Conservation (phyloP, 2,797 vertebrate genomes). For the Hoplostethus atlanticus region DNA sequence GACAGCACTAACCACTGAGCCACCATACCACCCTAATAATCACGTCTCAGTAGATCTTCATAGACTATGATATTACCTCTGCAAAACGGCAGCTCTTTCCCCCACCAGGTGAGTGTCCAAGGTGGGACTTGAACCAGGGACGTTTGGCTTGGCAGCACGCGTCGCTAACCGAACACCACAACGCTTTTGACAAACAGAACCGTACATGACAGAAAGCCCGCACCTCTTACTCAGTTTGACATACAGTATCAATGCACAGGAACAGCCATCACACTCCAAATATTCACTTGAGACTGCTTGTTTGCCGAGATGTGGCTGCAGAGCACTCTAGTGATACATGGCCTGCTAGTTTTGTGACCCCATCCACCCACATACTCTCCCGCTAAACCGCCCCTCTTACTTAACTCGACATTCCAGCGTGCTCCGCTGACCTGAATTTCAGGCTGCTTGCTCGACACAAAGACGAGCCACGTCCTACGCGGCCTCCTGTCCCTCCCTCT, state of each 20-base stretch:
- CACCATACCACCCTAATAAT: too few species aligned
- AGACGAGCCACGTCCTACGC: constrained; percentile 59
- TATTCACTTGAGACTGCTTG: constrained; percentile 1
- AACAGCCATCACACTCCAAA: not conserved
- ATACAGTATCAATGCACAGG: not conserved
- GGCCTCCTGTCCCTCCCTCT: constrained; percentile 47
- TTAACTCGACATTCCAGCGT: constrained; percentile 78
- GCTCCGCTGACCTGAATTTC: constrained; percentile 81
- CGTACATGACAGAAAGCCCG: too few species aligned
- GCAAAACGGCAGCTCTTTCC: too few species aligned
- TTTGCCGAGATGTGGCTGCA: constrained; percentile 4
- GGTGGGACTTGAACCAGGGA: too few species aligned
- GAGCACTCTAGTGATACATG: constrained; percentile 32
- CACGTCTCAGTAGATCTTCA: too few species aligned
- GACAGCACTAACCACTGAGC: too few species aligned
- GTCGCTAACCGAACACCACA: not conserved
- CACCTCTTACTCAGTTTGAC: not conserved
- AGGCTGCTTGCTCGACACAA: constrained; percentile 63
- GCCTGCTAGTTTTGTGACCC: constrained; percentile 47
- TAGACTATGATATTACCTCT: too few species aligned
- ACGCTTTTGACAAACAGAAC: constrained; percentile 7
- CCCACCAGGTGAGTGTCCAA: too few species aligned
- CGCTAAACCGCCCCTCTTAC: constrained; percentile 66
- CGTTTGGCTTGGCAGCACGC: too few species aligned
- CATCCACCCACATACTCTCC: constrained; percentile 18